A percentile compares a stretch with the other conserved stretches of the same genome.
These are phyloP conservation scores for Halictus quadricinctus DNA, from an alignment of 2,888 invertebrate genomes.

Conservation along the genomic window DNA sequence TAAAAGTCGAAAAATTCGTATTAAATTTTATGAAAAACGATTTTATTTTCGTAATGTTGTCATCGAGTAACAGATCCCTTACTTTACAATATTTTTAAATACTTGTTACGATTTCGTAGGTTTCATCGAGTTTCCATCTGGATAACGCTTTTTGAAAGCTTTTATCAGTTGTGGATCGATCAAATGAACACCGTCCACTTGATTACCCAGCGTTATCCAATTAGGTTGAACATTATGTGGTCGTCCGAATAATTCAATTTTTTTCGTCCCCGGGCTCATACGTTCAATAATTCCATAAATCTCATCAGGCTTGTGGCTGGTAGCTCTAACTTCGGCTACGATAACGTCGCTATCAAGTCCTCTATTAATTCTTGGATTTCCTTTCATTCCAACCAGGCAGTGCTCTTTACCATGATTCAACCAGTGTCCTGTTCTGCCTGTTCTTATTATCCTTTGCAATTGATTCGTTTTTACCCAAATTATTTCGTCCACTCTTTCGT, in stretches of 20 bases:
- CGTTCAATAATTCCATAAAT: constrained; percentile 99
- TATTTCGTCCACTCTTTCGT: constrained; percentile 97
- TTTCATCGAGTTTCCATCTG: constrained; percentile 90
- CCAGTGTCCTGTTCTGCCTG: constrained; percentile 99
- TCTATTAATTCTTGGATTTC: constrained; percentile 94
- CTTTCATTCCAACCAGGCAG: constrained; percentile 97
- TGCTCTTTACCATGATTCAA: constrained; percentile 99
- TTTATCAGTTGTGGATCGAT: constrained; percentile 96
- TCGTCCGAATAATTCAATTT: constrained; percentile 98
- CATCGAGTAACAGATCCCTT: constrained; percentile 41
- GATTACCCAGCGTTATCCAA: constrained; percentile 99
- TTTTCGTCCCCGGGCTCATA: constrained; percentile 97
- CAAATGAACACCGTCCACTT: constrained; percentile 96
- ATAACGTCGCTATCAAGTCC: constrained; percentile 99
- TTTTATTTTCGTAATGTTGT: constrained; percentile 39
- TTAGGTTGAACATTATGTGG: constrained; percentile 99
- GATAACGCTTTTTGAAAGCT: constrained; percentile 95
- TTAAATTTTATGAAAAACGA: constrained; percentile 34
- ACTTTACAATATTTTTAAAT: constrained; percentile 36
- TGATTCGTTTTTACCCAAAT: constrained; percentile 99
- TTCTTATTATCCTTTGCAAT: constrained; percentile 97
- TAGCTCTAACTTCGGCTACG: constrained; percentile 98
- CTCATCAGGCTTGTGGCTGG: constrained; percentile 99
- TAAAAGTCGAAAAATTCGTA: background rate
- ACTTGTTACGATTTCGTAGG: constrained; percentile 77